These are phyloP conservation scores for Catamblyrhynchus diadema DNA, from an alignment of 2,797 vertebrate species.

Conservation along the genomic window DNA sequence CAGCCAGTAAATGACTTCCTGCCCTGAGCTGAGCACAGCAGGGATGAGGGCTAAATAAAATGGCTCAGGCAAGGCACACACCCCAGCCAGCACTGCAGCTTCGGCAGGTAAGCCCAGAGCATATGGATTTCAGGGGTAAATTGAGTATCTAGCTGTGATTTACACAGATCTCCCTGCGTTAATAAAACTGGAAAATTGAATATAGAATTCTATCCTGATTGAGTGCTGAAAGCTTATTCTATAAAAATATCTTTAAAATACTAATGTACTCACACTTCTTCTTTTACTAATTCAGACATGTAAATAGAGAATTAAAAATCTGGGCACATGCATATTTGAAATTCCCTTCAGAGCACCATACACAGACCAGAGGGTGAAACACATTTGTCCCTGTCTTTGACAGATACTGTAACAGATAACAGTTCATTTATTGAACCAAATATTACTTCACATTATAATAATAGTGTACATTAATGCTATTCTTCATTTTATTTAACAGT, in stretches of 20 bases:
- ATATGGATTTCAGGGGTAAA: not conserved
- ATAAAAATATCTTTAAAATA: not conserved
- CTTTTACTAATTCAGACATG: not conserved
- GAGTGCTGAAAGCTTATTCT: not conserved
- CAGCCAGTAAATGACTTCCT: not conserved
- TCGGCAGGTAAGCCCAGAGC: not conserved
- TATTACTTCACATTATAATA: constrained; percentile 17
- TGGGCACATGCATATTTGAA: not conserved
- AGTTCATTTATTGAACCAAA: constrained; percentile 37
- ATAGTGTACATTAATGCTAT: not conserved
- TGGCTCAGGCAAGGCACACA: not conserved
- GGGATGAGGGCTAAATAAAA: not conserved
- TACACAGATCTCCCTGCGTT: not conserved
- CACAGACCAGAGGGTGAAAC: not conserved
- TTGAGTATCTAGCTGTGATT: not conserved
- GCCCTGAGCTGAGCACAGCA: not conserved
- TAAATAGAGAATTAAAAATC: constrained; percentile 4
- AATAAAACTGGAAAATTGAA: not conserved
- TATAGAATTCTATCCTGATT: not conserved
- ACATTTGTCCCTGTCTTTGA: not conserved
- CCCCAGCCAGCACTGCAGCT: not conserved
- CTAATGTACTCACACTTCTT: not conserved
- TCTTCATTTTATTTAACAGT: constrained; percentile 34
- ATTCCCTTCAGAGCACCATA: not conserved
- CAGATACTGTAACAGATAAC: not conserved